Evolutionary conservation across 2,797 vertebrate species (phyloP).

Genomic region (Capromys pilorides): DNA sequence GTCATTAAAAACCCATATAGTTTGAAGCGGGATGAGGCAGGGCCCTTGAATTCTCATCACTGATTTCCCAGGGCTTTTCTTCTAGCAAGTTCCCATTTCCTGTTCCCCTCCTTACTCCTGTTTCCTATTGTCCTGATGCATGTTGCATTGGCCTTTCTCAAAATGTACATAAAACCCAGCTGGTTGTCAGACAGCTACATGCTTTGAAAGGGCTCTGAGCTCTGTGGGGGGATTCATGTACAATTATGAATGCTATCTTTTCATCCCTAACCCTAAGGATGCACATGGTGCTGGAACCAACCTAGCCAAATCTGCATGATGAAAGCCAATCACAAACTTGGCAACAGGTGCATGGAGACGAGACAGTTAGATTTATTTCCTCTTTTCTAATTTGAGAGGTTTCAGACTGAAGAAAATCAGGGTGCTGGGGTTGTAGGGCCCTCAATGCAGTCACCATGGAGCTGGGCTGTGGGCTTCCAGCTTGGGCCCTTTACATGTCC

Average conservation of each 20-base stretch:
- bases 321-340: conserved; percentile 37
- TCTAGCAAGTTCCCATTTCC: background rate
- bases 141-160: background rate
- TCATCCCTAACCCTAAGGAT: background rate
- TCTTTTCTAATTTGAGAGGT: conserved; percentile 78
- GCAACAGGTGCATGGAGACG: conserved; percentile 39
- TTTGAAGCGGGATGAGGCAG: background rate
- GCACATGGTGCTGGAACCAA: background rate
- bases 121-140: background rate
- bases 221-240: background rate
- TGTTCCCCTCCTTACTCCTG: background rate
- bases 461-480: background rate
- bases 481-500: background rate
- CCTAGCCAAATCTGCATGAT: background rate
- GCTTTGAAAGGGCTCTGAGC: background rate
- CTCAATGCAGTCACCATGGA: conserved; percentile 22
- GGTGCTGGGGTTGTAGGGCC: conserved; percentile 15
- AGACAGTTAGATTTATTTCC: conserved; percentile 78
- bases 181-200: background rate
- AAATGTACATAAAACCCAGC: background rate
- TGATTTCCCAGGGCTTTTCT: background rate
- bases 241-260: background rate
- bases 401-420: conserved; percentile 58
- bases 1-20: background rate
- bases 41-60: too few relatives aligned